Evolutionary conservation across 2,113 vertebrate genomes (phyloP).

Genomic region (Plectropomus leopardus): DNA sequence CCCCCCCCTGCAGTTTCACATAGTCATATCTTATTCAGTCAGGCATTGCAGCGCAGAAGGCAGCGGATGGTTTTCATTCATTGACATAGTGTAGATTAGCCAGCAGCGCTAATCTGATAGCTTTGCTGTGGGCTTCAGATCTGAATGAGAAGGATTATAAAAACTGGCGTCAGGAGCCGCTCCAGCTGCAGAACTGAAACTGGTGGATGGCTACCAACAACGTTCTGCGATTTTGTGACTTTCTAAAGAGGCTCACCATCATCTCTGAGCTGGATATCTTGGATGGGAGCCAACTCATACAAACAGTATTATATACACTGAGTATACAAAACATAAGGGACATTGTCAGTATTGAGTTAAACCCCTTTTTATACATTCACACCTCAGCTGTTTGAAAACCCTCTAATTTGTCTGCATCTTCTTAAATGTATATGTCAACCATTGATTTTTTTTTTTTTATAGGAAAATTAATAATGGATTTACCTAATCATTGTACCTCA

Average conservation of each 20-base stretch:
- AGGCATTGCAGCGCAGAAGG: constrained; percentile 55
- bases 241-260: constrained; percentile 37
- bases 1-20: constrained; percentile 10
- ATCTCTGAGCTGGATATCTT: constrained; percentile 40
- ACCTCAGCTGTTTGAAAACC: constrained; percentile 9
- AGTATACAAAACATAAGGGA: neutral
- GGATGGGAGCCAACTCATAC: constrained; percentile 19
- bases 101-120: constrained; percentile 69
- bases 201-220: constrained; percentile 48
- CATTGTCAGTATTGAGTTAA: neutral
- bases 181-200: constrained; percentile 51
- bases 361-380: constrained; percentile 26
- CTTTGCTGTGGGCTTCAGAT: constrained; percentile 62
- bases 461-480: neutral
- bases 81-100: constrained; percentile 70
- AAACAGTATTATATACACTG: neutral
- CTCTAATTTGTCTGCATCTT: neutral
- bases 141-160: constrained; percentile 75
- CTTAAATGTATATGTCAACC: neutral
- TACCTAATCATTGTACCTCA: neutral
- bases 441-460: neutral
- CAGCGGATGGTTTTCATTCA: constrained; percentile 65
- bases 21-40: constrained; percentile 66
- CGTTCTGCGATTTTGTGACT: constrained; percentile 25
- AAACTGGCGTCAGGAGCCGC: constrained; percentile 51